Evolutionary conservation across 1,140 invertebrate genomes (phyloP).

Genomic region (Contarinia nasturtii): DNA sequence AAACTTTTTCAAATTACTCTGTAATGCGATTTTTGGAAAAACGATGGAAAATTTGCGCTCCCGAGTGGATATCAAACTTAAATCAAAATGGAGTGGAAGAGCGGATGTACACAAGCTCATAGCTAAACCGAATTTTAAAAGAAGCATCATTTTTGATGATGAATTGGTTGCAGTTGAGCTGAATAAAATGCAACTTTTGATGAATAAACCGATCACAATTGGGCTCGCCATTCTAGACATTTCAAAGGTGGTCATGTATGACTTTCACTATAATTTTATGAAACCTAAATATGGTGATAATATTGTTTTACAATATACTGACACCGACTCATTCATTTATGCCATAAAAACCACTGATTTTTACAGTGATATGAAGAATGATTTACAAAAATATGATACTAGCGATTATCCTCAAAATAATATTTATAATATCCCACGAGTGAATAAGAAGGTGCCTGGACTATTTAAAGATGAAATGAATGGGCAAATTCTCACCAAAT

Average conservation of each 20-base stretch:
- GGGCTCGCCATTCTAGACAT: constrained; percentile 23
- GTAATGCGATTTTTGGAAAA: constrained; percentile 29
- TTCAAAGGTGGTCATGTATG: constrained; percentile 18
- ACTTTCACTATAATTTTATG: constrained; percentile 16
- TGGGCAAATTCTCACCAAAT: too few species aligned
- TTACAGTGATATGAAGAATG: constrained; percentile 20
- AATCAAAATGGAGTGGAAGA: constrained; percentile 15
- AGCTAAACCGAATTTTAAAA: constrained; percentile 22
- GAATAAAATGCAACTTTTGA: constrained; percentile 12
- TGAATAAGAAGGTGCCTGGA: constrained; percentile 14
- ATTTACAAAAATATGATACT: constrained; percentile 15
- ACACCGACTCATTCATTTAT: constrained; percentile 25
- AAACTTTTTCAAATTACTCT: constrained; percentile 29
- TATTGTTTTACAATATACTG: constrained; percentile 17
- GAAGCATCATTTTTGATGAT: constrained; percentile 15
- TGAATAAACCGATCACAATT: constrained; percentile 25
- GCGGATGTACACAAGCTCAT: constrained; percentile 17
- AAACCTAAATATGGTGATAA: constrained; percentile 12
- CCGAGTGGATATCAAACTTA: constrained; percentile 21
- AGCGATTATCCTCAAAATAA: constrained; percentile 12
- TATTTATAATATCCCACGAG: constrained; percentile 6
- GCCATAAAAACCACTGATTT: constrained; percentile 22
- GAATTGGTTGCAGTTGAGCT: constrained; percentile 21
- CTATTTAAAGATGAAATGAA: too few species aligned
- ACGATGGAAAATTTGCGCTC: constrained; percentile 30